Evolutionary conservation across 2,797 vertebrate genomes (phyloP).

Genomic region (Tokudaia muenninki): DNA sequence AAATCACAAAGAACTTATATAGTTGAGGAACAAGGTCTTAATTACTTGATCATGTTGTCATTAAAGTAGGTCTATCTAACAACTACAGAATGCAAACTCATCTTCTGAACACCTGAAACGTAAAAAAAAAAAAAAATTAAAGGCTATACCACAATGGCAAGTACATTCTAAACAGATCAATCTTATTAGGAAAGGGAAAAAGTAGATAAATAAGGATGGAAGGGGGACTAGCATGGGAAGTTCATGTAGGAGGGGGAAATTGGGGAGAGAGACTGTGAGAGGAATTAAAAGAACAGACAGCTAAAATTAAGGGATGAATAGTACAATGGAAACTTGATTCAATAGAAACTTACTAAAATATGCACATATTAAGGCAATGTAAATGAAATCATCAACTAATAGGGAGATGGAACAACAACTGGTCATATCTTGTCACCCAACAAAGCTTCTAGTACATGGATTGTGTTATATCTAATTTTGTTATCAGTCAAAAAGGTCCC

Average conservation of each 20-base stretch:
- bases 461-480: background rate
- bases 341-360: background rate
- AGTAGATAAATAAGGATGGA: background rate
- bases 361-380: background rate
- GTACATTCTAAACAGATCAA: background rate
- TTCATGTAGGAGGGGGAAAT: no score
- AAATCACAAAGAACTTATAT: background rate
- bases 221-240: background rate
- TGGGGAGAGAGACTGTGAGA: background rate
- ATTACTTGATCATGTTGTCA: background rate
- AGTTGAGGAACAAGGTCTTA: background rate
- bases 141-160: background rate
- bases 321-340: background rate
- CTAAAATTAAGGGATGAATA: background rate
- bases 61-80: background rate
- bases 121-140: background rate
- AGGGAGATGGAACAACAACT: background rate
- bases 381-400: background rate
- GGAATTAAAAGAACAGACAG: background rate
- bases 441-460: background rate
- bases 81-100: background rate
- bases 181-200: background rate
- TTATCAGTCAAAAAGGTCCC: background rate
- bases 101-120: background rate
- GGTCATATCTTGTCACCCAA: no score